Evolutionary conservation across 2,888 invertebrate genomes (phyloP), one percentile per base, ranked within the genome.

Genomic region (Diplolepis rosae): DNA sequence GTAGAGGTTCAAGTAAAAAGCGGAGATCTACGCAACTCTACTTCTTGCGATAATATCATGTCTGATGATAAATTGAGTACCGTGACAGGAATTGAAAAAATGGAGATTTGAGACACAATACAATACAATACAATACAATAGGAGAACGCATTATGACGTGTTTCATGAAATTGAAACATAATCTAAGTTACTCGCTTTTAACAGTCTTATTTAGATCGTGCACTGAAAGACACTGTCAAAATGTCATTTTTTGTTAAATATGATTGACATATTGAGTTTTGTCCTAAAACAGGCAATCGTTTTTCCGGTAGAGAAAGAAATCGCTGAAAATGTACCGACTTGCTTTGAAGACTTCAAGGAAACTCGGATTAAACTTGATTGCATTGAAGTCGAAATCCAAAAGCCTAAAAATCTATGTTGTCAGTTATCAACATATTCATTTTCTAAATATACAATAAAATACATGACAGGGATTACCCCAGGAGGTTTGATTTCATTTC

Each of bases 391-490:
- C 18, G 24, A 52, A 18, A 71, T 79, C 9, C 75, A n/a, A n/a
- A n/a, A n/a, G n/a, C n/a, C n/a, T n/a, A n/a, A n/a, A n/a, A n/a
- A n/a, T n/a, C n/a, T n/a, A 81, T 71, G 70, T 28, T 81, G 81
- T 51, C 61, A 78, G 52, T 65, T 79, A 13, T 65, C 65, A 28
- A 77, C 78, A 1, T 79, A 79, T 70, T 82, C 80, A 0, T 66
- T 73, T 27, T 79, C 80, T 52, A 81, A 81, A 75, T 66, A 70
- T 15, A 82, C 81, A 11, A 52, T 78, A 0, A 79, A 82, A 73
- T 80, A 77, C 42, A 72, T 82, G 76, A 74, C 73, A n/a, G 82
- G 78, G 15, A 77, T 82, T 4, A 74, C 79, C 30, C 82, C 82
- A 15, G 78, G 69, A 22, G 82, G 80, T 30, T 24, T 78, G 15